A percentile compares a stretch with the other conserved stretches of the same genome.
Conservation (phyloP, 64 coral and sea anemone species). For the Stichodactyla mertensii region DNA sequence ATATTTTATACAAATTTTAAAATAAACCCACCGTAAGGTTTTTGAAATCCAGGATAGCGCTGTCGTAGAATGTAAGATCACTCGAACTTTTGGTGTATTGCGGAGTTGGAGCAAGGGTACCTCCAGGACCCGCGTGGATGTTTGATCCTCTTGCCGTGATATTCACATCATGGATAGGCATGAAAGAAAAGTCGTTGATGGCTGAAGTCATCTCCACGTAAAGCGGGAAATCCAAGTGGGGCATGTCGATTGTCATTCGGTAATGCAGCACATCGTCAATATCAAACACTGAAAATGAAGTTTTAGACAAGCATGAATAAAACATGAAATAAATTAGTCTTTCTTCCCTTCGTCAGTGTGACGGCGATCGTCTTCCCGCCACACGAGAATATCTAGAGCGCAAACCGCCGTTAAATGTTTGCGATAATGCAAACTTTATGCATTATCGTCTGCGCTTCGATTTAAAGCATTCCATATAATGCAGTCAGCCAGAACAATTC, state of each 20-base stretch:
- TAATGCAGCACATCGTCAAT: conserved; percentile 52
- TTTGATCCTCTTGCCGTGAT: conserved; percentile 25
- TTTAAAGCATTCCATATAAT: no score
- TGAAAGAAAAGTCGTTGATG: conserved; percentile 92
- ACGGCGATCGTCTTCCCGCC: no score
- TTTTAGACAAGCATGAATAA: background rate
- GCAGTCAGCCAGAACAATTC: no score
- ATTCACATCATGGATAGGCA: conserved; percentile 65
- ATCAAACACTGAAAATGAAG: conserved; percentile 30
- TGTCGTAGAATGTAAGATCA: conserved; percentile 47
- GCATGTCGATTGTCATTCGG: conserved; percentile 67
- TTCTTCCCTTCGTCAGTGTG: background rate
- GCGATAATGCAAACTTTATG: no score
- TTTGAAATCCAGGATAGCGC: conserved; percentile 75
- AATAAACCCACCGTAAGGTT: conserved; percentile 66
- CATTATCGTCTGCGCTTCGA: no score
- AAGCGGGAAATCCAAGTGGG: conserved; percentile 65
- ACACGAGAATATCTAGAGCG: no score
- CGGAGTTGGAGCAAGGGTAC: background rate
- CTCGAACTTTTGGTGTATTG: conserved; percentile 32
- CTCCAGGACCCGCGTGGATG: conserved; percentile 15
- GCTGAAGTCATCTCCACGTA: conserved; percentile 65
- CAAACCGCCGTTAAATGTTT: no score
- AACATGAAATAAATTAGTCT: background rate
- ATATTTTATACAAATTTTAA: background rate